Conservation (phyloP, 2,888 invertebrate genomes). For the Neria commutata region DNA sequence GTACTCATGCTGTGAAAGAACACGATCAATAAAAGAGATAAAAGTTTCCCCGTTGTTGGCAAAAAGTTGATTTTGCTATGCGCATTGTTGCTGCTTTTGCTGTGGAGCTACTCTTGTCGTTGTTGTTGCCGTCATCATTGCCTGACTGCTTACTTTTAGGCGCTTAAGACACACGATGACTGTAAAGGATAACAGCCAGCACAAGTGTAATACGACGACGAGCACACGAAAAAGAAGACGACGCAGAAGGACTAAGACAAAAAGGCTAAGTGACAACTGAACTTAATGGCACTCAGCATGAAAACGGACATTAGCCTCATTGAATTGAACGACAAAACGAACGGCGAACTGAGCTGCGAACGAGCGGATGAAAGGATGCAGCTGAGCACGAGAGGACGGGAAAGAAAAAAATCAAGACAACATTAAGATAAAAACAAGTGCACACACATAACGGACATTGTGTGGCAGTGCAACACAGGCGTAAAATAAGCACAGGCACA, state of each 20-base stretch:
- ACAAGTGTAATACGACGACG: constrained; percentile 5
- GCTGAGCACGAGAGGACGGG: constrained; percentile 1
- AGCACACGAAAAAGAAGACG: not conserved
- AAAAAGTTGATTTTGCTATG: constrained; percentile 20
- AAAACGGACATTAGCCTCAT: constrained; percentile 59
- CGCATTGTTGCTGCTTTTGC: constrained; percentile 3
- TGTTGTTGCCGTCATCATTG: constrained; percentile 10
- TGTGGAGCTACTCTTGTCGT: constrained; percentile 1
- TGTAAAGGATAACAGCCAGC: constrained; percentile 46
- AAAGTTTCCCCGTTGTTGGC: constrained; percentile 33
- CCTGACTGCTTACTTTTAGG: constrained; percentile 37
- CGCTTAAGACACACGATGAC: constrained; percentile 53
- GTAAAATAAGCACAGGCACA: constrained; percentile 38
- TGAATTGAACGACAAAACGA: constrained; percentile 56
- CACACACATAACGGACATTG: too few species aligned
- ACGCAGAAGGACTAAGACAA: constrained; percentile 33
- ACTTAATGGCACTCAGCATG: constrained; percentile 59
- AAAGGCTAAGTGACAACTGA: constrained; percentile 60
- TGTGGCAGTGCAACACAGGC: too few species aligned
- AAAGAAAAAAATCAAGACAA: constrained; percentile 45
- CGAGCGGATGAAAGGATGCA: constrained; percentile 39
- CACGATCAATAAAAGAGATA: constrained; percentile 25
- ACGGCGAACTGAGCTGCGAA: constrained; percentile 25
- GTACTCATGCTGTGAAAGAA: constrained; percentile 8
- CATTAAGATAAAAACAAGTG: constrained; percentile 51